Conservation (phyloP, 1,140 invertebrate species). For the Calliphora vicina region DNA sequence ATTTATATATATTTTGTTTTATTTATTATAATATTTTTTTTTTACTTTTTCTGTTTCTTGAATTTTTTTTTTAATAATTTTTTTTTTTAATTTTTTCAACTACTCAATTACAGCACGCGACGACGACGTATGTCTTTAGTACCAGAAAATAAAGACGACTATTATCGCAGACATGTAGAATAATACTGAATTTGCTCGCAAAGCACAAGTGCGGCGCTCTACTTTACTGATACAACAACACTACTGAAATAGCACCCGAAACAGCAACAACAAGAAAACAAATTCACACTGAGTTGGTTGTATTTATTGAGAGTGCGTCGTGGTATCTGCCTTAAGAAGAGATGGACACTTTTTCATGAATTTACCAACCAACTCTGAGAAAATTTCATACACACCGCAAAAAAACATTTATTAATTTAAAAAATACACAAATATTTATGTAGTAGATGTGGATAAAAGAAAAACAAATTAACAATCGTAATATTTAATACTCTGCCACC, state of each 20-base stretch:
- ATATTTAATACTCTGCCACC: too few relatives aligned
- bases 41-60: background rate
- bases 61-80: background rate
- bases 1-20: background rate
- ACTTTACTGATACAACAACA: background rate
- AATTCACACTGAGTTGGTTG: background rate
- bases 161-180: conserved; percentile 16
- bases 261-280: conserved; percentile 5
- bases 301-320: conserved; percentile 3
- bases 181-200: background rate
- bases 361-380: background rate
- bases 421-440: too few relatives aligned
- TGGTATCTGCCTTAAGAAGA: background rate
- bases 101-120: conserved; percentile 4
- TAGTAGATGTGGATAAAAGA: background rate
- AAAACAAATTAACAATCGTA: background rate
- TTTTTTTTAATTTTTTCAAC: background rate
- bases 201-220: conserved; percentile 14
- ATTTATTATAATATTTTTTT: background rate
- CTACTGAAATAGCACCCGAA: too few relatives aligned
- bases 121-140: background rate
- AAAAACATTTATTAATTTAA: background rate
- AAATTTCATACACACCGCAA: background rate
- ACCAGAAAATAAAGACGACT: background rate
- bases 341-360: background rate